Evolutionary conservation across 2,113 vertebrate genomes (phyloP).

Genomic region (Phylloscopus whistleri): DNA sequence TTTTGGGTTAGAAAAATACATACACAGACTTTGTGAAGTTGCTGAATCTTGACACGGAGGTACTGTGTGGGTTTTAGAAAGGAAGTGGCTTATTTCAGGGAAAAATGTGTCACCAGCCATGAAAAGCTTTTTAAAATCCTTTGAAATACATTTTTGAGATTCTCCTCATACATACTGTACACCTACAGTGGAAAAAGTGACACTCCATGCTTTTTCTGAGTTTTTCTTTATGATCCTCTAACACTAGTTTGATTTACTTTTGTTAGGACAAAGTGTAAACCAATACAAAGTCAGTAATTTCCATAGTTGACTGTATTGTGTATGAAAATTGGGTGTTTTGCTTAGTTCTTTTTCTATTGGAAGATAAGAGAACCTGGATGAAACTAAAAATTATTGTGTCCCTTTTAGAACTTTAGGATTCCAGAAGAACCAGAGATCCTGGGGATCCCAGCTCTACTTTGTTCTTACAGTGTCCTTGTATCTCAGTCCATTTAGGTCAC

Average conservation of each 20-base stretch:
- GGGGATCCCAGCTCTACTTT: neutral
- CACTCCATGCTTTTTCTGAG: slow-evolving; percentile 71
- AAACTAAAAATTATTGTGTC: neutral
- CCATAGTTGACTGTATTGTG: neutral
- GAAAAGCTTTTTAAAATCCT: slow-evolving; percentile 66
- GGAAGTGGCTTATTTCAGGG: slow-evolving; percentile 84
- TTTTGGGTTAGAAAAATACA: slow-evolving; percentile 51
- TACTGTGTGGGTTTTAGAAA: slow-evolving; percentile 80
- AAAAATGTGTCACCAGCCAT: slow-evolving; percentile 76
- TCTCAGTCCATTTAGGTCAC: neutral
- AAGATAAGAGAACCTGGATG: neutral
- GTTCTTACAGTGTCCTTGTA: neutral
- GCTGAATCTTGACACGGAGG: slow-evolving; percentile 63
- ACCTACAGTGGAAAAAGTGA: slow-evolving; percentile 96
- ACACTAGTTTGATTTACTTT: neutral
- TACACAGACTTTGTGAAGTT: slow-evolving; percentile 32
- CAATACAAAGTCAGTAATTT: neutral
- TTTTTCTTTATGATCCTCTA: slow-evolving; percentile 45
- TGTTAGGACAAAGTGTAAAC: neutral
- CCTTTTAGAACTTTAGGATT: neutral
- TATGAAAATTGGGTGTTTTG: neutral
- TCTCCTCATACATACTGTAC: slow-evolving; percentile 69
- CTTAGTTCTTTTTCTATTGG: neutral
- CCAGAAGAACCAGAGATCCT: neutral
- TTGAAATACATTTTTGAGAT: slow-evolving; percentile 71